These are phyloP conservation scores for Xestoiulus laeticollis DNA, from an alignment of 2,888 invertebrate species.

Conservation along the genomic window DNA sequence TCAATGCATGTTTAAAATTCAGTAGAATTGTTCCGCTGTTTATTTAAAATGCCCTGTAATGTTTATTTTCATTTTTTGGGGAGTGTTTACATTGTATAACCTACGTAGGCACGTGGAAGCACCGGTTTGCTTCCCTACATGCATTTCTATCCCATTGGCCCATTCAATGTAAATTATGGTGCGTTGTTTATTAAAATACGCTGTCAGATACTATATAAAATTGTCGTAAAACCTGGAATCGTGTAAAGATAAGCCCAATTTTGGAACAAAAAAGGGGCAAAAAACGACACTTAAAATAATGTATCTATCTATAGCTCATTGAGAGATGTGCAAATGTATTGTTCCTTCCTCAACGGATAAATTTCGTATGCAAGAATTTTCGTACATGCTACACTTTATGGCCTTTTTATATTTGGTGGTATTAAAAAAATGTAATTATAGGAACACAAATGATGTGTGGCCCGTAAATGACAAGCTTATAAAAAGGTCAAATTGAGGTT, in stretches of 20 bases:
- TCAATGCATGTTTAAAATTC: neutral
- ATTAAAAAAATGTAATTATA: neutral
- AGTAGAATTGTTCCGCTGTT: neutral
- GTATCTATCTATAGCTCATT: neutral
- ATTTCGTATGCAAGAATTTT: constrained; percentile 10
- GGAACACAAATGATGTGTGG: neutral
- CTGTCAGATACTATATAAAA: constrained; percentile 4
- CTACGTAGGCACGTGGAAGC: neutral
- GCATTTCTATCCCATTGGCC: constrained; percentile 20
- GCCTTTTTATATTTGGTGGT: constrained; percentile 7
- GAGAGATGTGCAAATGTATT: constrained; percentile 24
- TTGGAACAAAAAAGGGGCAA: neutral
- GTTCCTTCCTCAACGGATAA: constrained; percentile 10
- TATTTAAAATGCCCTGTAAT: neutral
- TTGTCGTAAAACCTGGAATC: constrained; percentile 36
- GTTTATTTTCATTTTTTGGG: neutral
- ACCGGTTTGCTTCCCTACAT: neutral
- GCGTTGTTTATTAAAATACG: neutral
- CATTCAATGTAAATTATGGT: constrained; percentile 33
- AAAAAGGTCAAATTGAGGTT: constrained; percentile 32
- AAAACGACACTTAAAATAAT: constrained; percentile 21
- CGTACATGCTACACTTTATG: neutral
- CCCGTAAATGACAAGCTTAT: constrained; percentile 11
- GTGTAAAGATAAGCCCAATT: constrained; percentile 35
- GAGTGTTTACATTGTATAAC: neutral